Evolutionary conservation across 2,797 vertebrate species (phyloP).

Genomic region (Miichthys miiuy): DNA sequence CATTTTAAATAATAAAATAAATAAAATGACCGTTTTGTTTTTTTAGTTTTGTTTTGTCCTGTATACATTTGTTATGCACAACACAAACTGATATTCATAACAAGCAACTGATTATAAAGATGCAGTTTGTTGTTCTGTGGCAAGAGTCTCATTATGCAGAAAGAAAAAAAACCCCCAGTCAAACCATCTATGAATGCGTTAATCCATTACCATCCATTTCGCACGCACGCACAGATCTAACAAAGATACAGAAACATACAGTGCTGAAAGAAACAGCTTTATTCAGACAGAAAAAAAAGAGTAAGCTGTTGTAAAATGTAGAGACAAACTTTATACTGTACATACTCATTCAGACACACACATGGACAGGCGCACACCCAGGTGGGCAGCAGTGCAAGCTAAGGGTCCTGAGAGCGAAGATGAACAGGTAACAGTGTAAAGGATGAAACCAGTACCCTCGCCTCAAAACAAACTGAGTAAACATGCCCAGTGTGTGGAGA

Average conservation of each 20-base stretch:
- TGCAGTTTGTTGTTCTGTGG: background rate
- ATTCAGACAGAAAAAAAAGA: constrained; percentile 52
- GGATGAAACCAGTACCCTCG: background rate
- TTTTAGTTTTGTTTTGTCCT: too few relatives aligned
- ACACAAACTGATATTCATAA: background rate
- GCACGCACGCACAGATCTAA: background rate
- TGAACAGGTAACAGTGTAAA: constrained; percentile 13
- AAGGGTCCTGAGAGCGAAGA: constrained; percentile 58
- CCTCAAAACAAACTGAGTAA: background rate
- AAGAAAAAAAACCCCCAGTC: background rate
- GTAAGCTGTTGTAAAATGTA: constrained; percentile 44
- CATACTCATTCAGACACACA: background rate
- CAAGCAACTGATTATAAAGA: background rate
- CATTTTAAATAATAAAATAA: background rate
- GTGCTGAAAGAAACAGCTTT: constrained; percentile 50
- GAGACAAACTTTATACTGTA: constrained; percentile 15
- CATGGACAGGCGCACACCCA: background rate
- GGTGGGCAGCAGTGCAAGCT: constrained; percentile 30
- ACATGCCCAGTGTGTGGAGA: constrained; percentile 7
- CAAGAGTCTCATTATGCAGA: background rate
- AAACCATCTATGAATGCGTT: background rate
- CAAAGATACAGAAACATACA: constrained; percentile 10
- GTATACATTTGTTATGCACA: background rate
- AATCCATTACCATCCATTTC: too few relatives aligned
- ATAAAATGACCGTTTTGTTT: background rate